phyloP scores from a whole-genome alignment of 2,113 vertebrate genomes.

The Tachycineta bicolor region DNA sequence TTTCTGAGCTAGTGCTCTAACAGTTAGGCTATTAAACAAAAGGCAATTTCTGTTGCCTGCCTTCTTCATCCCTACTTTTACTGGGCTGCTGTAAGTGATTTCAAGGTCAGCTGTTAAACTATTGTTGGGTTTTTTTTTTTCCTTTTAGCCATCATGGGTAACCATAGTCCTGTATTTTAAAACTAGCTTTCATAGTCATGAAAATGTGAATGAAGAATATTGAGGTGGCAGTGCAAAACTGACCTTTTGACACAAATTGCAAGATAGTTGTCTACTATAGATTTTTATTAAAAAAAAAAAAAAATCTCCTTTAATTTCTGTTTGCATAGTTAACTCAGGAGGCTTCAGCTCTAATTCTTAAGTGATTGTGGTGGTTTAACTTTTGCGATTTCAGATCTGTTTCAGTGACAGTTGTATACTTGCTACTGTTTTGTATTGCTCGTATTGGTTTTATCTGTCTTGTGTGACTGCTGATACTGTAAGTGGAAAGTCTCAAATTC shows the following conservation, averaged over 20 bases:
- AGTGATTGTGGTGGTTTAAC: not conserved
- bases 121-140: accelerated
- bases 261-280: not conserved
- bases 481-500: not conserved
- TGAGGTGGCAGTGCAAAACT: not conserved
- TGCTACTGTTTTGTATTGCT: not conserved
- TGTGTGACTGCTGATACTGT: not conserved
- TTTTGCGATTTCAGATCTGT: not conserved
- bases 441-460: not conserved
- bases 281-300: not conserved
- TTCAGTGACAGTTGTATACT: not conserved
- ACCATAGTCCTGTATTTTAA: not conserved
- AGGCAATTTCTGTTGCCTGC: not conserved
- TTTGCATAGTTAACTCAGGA: not conserved
- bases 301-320: not conserved
- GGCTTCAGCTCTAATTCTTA: not conserved
- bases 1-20: not conserved
- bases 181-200: not conserved
- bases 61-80: not conserved
- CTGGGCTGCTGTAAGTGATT: not conserved
- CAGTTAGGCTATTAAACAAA: not conserved
- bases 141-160: not conserved
- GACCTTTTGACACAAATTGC: not conserved
- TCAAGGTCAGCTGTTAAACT: not conserved
- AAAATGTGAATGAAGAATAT: not conserved